phyloP scores from a whole-genome alignment of 2,113 vertebrate genomes.

The Etheostoma cragini region DNA sequence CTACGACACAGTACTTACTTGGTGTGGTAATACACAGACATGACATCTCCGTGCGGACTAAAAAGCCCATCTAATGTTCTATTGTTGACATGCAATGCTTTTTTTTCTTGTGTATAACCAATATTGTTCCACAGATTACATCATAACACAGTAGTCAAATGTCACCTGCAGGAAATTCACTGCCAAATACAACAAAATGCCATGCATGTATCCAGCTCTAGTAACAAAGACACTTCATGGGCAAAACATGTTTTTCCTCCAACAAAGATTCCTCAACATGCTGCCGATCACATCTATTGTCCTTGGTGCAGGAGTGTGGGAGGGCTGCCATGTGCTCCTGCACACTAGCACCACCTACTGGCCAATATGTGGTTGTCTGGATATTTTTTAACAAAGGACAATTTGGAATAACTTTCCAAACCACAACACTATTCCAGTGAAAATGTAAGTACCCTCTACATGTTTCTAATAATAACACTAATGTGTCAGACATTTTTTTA shows the following conservation, averaged over 20 bases:
- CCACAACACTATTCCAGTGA: neutral
- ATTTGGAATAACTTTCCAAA: conserved; percentile 38
- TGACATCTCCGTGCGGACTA: neutral
- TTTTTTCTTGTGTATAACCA: neutral
- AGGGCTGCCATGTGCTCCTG: conserved; percentile 23
- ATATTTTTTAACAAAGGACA: conserved; percentile 69
- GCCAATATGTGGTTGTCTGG: neutral
- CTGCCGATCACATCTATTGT: conserved; percentile 70
- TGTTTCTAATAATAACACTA: neutral
- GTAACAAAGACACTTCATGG: conserved; percentile 51
- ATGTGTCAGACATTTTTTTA: neutral
- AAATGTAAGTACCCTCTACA: neutral
- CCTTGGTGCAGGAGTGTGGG: conserved; percentile 40
- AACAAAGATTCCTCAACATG: conserved; percentile 79
- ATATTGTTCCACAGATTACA: neutral
- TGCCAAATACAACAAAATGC: neutral
- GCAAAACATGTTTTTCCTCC: conserved; percentile 77
- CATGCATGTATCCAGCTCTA: neutral
- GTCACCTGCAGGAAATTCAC: neutral
- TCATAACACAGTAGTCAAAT: neutral
- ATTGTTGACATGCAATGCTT: neutral
- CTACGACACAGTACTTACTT: neutral
- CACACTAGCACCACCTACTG: conserved; percentile 67
- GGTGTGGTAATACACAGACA: neutral
- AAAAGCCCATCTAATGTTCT: neutral